phyloP scores from a whole-genome alignment of 2,888 invertebrate genomes.

The Drosophila affinis region DNA sequence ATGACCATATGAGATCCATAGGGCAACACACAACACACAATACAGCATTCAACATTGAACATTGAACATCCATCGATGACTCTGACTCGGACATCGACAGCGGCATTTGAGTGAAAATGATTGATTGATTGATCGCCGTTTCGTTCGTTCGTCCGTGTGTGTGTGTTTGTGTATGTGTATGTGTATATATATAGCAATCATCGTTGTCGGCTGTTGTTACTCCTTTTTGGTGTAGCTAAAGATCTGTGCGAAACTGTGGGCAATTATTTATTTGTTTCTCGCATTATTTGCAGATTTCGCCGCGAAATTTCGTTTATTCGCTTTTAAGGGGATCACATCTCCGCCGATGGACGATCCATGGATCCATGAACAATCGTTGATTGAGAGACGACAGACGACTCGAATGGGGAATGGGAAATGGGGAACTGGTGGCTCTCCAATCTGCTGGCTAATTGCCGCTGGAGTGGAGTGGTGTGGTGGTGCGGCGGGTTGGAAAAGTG shows the following conservation, averaged over 20 bases:
- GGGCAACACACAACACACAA: constrained; percentile 49
- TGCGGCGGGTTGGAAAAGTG: constrained; percentile 13
- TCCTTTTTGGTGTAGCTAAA: constrained; percentile 69
- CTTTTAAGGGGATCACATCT: constrained; percentile 35
- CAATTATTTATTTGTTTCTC: constrained; percentile 69
- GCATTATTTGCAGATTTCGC: constrained; percentile 46
- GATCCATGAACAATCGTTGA: constrained; percentile 28
- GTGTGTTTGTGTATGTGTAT: constrained; percentile 18
- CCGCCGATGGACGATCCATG: background rate
- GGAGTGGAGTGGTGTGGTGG: background rate
- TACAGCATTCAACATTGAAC: constrained; percentile 22
- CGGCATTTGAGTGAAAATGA: constrained; percentile 77
- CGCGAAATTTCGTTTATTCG: constrained; percentile 38
- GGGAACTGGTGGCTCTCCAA: constrained; percentile 36
- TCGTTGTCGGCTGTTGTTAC: constrained; percentile 49
- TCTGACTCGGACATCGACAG: constrained; percentile 22
- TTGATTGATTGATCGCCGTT: constrained; percentile 74
- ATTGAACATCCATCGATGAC: constrained; percentile 48
- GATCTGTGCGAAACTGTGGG: constrained; percentile 63
- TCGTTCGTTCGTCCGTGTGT: constrained; percentile 11
- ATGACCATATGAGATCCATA: constrained; percentile 76
- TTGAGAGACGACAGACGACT: constrained; percentile 19
- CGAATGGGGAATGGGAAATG: constrained; percentile 27
- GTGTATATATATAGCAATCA: constrained; percentile 28
- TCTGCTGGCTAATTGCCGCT: constrained; percentile 34